Evolutionary conservation across 2,888 invertebrate genomes (phyloP), one percentile per base, ranked within the genome.

Genomic region (Sinopyrophorus schimmeli): DNA sequence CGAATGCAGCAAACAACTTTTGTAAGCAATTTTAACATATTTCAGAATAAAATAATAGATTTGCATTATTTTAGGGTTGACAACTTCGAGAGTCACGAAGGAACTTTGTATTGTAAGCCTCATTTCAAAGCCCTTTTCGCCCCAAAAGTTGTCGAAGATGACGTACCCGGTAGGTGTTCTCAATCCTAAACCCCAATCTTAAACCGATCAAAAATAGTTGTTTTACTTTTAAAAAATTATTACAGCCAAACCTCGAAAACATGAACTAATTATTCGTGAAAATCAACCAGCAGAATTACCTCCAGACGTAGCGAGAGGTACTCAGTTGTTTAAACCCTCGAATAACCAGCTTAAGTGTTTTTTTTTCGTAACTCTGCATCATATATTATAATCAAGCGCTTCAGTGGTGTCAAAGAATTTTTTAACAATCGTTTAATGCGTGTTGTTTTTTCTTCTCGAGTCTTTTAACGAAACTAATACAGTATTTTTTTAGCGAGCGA

Each of bases 61-160:
- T n/a, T n/a, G n/a, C n/a, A n/a, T 51, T 54, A 43, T 72, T 79
- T 1, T 75, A 96, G 92, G 67, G 86, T 93, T 66, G 95, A 95
- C 75, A 92, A 88, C 21, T 96, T 93, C 76, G 86, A 90, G 71
- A 92, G 92, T 67, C 90, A 95, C 72, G 92, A 92, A 75, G 90
- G 92, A 4, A 82, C 83, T 26, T 74, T 95, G 31, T 96, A 91
- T 76, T 96, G 96, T 77, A 92, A 89, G 73, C 88, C 90, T 32
- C 96, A 96, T 74, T 95, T 94, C 76, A 92, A 89, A 70, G 86
- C 91, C 63, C 81, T 96, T 40, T 95, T 96, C 74, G 87, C 90
- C 51, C 94, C 94, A 6, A 93, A 92, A 74, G 89, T 84, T 1
- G 90, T 92, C 2, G 85, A 89, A 62, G 89, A 83, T 17, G 83